Evolutionary conservation across 2,888 invertebrate species (phyloP).

Genomic region (Caenorhabditis sulstoni): DNA sequence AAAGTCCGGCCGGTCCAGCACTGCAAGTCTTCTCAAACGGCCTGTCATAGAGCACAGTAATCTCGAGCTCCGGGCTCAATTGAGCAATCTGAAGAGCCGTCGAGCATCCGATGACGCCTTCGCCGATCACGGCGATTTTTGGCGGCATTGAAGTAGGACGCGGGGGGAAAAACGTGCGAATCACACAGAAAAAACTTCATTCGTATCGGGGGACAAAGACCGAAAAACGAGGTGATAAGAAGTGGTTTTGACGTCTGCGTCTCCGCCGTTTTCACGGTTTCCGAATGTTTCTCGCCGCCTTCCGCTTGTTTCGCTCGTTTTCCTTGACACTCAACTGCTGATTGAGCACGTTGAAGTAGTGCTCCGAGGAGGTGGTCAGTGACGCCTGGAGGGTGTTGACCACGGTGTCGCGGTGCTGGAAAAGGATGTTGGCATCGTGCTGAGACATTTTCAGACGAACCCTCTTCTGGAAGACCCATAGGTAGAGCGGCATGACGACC

Average conservation of each 20-base stretch:
- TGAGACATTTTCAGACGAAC: conserved; percentile 4
- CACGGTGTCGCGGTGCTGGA: conserved; percentile 49
- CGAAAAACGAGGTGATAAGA: neutral
- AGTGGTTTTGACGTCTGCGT: neutral
- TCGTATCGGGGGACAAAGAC: conserved; percentile 3
- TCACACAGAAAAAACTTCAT: too few relatives aligned
- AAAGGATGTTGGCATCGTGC: neutral
- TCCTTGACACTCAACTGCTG: conserved; percentile 51
- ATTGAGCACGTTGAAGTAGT: conserved; percentile 50
- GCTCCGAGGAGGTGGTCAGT: conserved; percentile 43
- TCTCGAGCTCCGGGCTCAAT: conserved; percentile 63
- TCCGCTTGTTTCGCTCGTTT: conserved; percentile 9
- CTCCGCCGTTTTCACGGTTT: conserved; percentile 31
- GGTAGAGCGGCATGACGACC: conserved; percentile 49
- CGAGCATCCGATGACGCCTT: conserved; percentile 74
- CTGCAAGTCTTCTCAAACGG: conserved; percentile 74
- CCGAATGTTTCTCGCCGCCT: conserved; percentile 3
- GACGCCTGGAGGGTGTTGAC: conserved; percentile 50
- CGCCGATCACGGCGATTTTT: conserved; percentile 72
- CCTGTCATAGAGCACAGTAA: conserved; percentile 71
- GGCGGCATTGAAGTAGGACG: conserved; percentile 18
- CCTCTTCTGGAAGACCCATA: conserved; percentile 49
- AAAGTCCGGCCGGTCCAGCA: conserved; percentile 78
- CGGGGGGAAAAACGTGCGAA: neutral
- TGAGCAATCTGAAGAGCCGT: conserved; percentile 71